Base-by-base conservation (phyloP, 2,113 vertebrate genomes). In the Pelobates fuscus region DNA sequence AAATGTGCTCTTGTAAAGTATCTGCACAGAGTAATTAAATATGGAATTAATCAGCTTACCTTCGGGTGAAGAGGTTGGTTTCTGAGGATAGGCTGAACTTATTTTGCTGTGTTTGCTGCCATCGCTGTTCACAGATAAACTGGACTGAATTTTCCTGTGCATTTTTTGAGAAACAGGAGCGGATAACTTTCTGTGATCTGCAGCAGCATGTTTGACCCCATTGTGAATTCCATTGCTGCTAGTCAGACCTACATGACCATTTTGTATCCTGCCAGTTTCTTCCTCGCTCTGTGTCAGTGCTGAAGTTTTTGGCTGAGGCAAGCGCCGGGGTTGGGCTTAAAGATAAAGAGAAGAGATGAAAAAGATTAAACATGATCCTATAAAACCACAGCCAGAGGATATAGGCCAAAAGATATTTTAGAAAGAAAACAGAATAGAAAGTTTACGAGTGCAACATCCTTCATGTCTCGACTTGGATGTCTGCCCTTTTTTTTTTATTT, bases 101-200 rank as follows among this genome's bases (percentile, higher is more conserved):
- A 91, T 86, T 89, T 93, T 95, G 84, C 92, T 98, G 84, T 91
- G 95, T 81, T 93, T 92, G 89, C 91, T 95, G 89, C 88, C 87
- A 82, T 91, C 92, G 18, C 91, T 98, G 91, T 90, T 95, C 75
- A 99, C 94, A 0, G 95, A 98, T 86, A 98, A 84, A 84, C 95
- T 98, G 80, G 97, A 97, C 79, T 94, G 92, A 71, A 98, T 86
- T 83, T 99, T 98, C 77, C 87, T 90, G 80, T 98, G 95, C 93
- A 99, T 87, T 84, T 94, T 95, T 84, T 96, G 92, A 7, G 96
- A 94, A 82, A 97, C 95, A 0, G 93, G 93, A 65, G 93, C 86
- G 0, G 90, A 88, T 74, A 92, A 88, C 80, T 86, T 95, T 85
- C 80, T 88, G 72, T 82, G 89, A 66, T 95, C 92, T 29, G 86